Percentiles rank a stretch among this genome's conserved stretches.
These are phyloP conservation scores for Ondatra zibethicus DNA, from an alignment of 2,113 vertebrate species.

Conservation along the genomic window DNA sequence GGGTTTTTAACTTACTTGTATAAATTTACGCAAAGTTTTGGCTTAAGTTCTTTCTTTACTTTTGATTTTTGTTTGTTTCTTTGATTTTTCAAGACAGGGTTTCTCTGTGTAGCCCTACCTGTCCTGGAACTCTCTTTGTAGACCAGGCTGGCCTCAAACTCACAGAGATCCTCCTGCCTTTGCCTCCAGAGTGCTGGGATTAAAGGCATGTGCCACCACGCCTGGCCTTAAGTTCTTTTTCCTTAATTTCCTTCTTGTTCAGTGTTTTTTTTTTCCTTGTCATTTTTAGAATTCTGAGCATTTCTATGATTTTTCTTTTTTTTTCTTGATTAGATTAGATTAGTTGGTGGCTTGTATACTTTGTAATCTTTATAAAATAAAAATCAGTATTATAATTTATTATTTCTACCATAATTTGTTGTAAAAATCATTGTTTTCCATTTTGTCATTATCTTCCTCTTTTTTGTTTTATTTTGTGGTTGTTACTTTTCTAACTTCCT, in stretches of 20 bases:
- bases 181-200: background rate
- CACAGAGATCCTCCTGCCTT: background rate
- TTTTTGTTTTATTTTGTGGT: background rate
- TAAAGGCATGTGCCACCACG: background rate
- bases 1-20: no score
- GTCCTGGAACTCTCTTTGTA: background rate
- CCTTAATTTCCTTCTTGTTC: background rate
- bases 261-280: background rate
- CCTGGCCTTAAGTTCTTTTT: background rate
- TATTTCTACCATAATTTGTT: background rate
- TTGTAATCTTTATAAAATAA: background rate
- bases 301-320: background rate
- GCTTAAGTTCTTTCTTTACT: no score
- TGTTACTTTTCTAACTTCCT: conserved; percentile 3
- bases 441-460: background rate
- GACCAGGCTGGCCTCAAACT: background rate
- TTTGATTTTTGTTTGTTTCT: no score
- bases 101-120: background rate
- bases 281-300: background rate
- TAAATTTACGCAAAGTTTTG: no score
- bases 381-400: background rate
- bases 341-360: background rate
- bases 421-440: background rate
- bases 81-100: background rate
- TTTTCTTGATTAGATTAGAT: background rate